Base-by-base conservation (phyloP, 1,140 invertebrate species). In the Plodia interpunctella region DNA sequence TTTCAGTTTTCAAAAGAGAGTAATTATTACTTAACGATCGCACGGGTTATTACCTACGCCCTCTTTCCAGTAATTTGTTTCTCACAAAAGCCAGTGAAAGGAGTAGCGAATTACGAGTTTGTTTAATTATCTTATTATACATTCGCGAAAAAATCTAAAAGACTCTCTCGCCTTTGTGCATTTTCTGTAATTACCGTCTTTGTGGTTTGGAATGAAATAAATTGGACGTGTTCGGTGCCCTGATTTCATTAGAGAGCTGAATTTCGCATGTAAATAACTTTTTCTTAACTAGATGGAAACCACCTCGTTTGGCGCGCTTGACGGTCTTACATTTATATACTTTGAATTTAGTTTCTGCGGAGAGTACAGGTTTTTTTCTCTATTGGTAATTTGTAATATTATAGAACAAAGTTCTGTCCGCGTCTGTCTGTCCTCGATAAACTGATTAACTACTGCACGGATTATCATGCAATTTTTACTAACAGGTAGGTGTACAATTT, bases 41-140 rank as follows among this genome's bases (percentile, higher is more conserved):
- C 35, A 49, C 32, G 51, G 51, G 21, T 44, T 32, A 56, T 56
- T 56, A 56, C 32, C 55, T 44, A 13, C 11, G 35, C 17, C 19
- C 55, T 21, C 32, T 13, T 58, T 58, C 56, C 9, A 21, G 11
- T 55, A 52, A 60, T 54, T 60, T 60, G 20, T 25, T 49, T 13
- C 32, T 49, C 44, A 62, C 60, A 62, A 63, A 63, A 51, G 57
- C 5, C 52, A 17, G 62, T 63, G 62, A 63, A 63, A 63, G 62
- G 28, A 19, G 17, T 54, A 18, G 57, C 52, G 54, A 63, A 63
- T 59, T 53, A 53, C 28, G 35, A 32, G 13, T 59, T 56, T 59
- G 38, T 59, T 64, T 64, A 64, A 64, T 64, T 64, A 64, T 20
- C 57, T 64, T 57, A 64, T 64, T 64, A 44, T 44, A 60, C 51